Percentiles rank a stretch among this genome's conserved stretches.
phyloP scores from a whole-genome alignment of 1,140 invertebrate genomes.

The Propsilocerus akamusi region DNA sequence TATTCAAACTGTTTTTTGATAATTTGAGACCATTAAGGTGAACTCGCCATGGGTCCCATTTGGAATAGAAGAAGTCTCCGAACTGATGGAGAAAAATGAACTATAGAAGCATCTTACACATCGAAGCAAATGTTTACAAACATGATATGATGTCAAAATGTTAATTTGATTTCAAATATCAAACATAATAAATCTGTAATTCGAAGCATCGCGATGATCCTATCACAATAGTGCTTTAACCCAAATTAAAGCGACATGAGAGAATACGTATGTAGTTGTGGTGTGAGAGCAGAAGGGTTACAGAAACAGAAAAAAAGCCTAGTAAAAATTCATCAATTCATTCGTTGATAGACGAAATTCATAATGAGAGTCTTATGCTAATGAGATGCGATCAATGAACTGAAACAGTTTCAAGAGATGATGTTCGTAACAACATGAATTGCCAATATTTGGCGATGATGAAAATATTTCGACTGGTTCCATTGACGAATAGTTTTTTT shows the following conservation, averaged over 20 bases:
- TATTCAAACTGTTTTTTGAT: too few relatives aligned
- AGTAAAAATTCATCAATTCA: neutral
- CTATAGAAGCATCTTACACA: too few relatives aligned
- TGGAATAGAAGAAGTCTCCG: too few relatives aligned
- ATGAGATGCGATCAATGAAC: slow-evolving; percentile 1
- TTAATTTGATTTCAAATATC: too few relatives aligned
- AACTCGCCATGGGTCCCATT: too few relatives aligned
- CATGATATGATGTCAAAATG: too few relatives aligned
- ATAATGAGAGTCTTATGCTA: neutral
- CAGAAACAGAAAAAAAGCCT: neutral
- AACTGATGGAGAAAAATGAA: too few relatives aligned
- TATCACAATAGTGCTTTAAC: neutral
- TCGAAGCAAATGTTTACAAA: too few relatives aligned
- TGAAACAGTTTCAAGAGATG: neutral
- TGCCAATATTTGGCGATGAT: neutral
- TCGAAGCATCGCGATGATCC: too few relatives aligned
- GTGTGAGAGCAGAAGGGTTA: neutral
- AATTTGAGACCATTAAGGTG: too few relatives aligned
- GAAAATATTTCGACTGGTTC: neutral
- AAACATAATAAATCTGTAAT: too few relatives aligned
- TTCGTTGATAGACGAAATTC: neutral
- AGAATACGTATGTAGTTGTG: neutral
- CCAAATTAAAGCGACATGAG: neutral
- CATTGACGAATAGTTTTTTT: neutral
- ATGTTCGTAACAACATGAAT: neutral